phyloP scores from a whole-genome alignment of 2,888 invertebrate species.

The Pogonocherus hispidulus region DNA sequence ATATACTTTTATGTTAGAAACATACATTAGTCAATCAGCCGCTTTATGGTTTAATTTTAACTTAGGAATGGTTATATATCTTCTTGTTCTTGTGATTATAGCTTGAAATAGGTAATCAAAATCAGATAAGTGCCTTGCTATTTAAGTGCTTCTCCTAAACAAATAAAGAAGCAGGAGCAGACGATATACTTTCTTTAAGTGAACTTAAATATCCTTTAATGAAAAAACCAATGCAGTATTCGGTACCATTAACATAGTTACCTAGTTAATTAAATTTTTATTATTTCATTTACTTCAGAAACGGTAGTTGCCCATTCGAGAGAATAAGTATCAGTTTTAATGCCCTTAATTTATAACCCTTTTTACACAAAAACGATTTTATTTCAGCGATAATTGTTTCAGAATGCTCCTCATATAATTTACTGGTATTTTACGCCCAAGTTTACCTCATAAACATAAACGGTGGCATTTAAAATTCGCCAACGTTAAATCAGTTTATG shows the following conservation, averaged over 20 bases:
- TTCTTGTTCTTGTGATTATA: too few relatives aligned
- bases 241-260: not conserved
- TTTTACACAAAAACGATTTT: slow-evolving; percentile 23
- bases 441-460: slow-evolving; percentile 30
- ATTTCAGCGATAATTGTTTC: slow-evolving; percentile 31
- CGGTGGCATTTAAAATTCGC: slow-evolving; percentile 36
- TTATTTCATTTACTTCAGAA: not conserved
- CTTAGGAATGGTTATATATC: too few relatives aligned
- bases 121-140: not conserved
- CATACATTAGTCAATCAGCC: too few relatives aligned
- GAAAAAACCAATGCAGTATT: not conserved
- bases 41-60: too few relatives aligned
- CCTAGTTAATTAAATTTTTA: slow-evolving; percentile 2
- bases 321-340: slow-evolving; percentile 7
- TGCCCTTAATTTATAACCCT: slow-evolving; percentile 6
- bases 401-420: slow-evolving; percentile 33
- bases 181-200: not conserved
- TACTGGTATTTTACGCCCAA: slow-evolving; percentile 34
- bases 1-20: too few relatives aligned
- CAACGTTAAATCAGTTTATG: slow-evolving; percentile 40
- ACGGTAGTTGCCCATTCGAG: not conserved
- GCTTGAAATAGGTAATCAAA: too few relatives aligned
- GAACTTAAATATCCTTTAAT: not conserved
- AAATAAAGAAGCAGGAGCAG: not conserved
- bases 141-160: not conserved